Percentiles rank a stretch among this genome's conserved stretches.
phyloP scores from a whole-genome alignment of 2,797 vertebrate genomes.

The Furcifer pardalis region DNA sequence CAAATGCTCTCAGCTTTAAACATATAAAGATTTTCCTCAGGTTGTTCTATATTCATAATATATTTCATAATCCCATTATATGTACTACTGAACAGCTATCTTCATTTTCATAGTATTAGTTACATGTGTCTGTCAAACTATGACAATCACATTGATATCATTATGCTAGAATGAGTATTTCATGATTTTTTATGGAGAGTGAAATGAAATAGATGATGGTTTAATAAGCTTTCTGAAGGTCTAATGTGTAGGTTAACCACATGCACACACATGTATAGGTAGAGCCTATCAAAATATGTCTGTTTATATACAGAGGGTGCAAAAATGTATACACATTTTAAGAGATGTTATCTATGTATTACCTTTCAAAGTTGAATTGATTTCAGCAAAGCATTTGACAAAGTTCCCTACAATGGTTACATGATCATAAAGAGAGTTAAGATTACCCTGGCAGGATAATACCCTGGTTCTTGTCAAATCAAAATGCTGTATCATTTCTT shows the following conservation, averaged over 20 bases:
- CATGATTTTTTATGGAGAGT: conserved; percentile 26
- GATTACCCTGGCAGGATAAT: too few relatives aligned
- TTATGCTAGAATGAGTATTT: conserved; percentile 31
- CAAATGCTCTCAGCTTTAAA: conserved; percentile 7
- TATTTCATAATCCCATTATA: conserved; percentile 34
- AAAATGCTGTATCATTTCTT: too few relatives aligned
- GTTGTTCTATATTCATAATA: conserved; percentile 18
- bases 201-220: conserved; percentile 19
- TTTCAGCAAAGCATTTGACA: too few relatives aligned
- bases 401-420: too few relatives aligned
- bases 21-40: conserved; percentile 5
- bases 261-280: too few relatives aligned
- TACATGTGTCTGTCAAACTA: background rate
- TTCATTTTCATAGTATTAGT: conserved; percentile 36
- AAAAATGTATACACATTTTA: too few relatives aligned
- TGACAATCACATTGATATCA: background rate
- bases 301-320: too few relatives aligned
- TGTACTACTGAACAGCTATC: background rate
- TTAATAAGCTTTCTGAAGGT: conserved; percentile 29
- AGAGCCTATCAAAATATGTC: too few relatives aligned
- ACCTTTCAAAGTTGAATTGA: too few relatives aligned
- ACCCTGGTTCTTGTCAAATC: too few relatives aligned
- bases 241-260: background rate
- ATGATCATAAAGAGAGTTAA: too few relatives aligned
- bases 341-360: too few relatives aligned